Evolutionary conservation across 2,113 vertebrate genomes (phyloP), one percentile per base, ranked within the genome.

Genomic region (Gambusia affinis): DNA sequence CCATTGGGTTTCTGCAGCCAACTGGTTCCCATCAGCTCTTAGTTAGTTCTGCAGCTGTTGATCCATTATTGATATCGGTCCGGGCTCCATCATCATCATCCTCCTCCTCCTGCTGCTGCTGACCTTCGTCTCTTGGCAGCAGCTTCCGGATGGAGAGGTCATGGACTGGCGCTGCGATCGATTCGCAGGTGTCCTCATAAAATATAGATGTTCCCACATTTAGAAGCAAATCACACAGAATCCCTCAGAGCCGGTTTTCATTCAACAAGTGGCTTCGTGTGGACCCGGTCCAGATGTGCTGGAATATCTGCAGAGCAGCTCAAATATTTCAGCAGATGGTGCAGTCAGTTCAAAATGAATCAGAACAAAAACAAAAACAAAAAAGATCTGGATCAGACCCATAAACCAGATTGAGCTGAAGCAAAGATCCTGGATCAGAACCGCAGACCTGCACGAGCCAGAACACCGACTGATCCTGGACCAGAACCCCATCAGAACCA

Each of bases 1-100:
- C 93, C 93, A 93, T 94, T 12, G 22, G 4, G 28, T 17, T 15
- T 63, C 28, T 29, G 17, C 12, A 69, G 28, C 17, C 44, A 54
- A 31, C 42, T 22, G 39, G 42, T 27, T 47, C 42, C 28, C 66
- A 66, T 67, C 65, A 67, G 65, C 39, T 17, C 65, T n/a, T n/a
- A 44, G 27, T 29, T 15, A 64, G 63, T 64, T 22, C 63, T 65
- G 64, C 64, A 65, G 19, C 33, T 64, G 22, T 7, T 33, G 62
- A n/a, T 64, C 12, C 29, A 67, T 42, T 67, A 67, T 42, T 42
- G 65, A 67, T 17, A 39, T 27, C 5, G 10, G 27, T 29, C 28
- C 8, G 3, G 4, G 67, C 14, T 14, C n/a, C 27, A 44, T 29
- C 35, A 37, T 37, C 35, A 37, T 37, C 35, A 11, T 37, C 35